These are phyloP conservation scores for Macrophya alboannulata DNA, from an alignment of 2,888 invertebrate species.

Conservation along the genomic window DNA sequence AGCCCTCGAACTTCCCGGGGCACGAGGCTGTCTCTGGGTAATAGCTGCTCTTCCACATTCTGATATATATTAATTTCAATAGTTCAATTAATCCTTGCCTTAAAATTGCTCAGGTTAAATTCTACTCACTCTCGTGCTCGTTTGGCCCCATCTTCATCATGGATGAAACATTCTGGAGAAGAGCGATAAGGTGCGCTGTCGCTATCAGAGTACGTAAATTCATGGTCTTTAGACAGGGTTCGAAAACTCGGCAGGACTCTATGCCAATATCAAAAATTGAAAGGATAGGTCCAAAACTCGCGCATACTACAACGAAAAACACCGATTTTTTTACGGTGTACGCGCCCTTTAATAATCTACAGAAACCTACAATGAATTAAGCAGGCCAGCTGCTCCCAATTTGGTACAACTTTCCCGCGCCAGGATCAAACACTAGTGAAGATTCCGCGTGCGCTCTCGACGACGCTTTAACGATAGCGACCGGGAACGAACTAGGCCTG, in stretches of 20 bases:
- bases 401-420: conserved; percentile 9
- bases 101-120: background rate
- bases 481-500: conserved; percentile 35
- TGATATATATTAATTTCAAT: conserved; percentile 73
- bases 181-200: conserved; percentile 64
- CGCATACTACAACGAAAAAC: conserved; percentile 10
- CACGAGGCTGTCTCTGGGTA: conserved; percentile 84
- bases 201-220: conserved; percentile 61
- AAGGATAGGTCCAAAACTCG: background rate
- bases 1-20: conserved; percentile 77
- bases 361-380: background rate
- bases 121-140: conserved; percentile 72
- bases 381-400: background rate
- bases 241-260: background rate
- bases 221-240: conserved; percentile 36
- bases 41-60: conserved; percentile 87
- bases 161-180: conserved; percentile 64
- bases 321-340: background rate
- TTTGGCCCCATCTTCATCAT: conserved; percentile 70
- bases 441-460: conserved; percentile 6
- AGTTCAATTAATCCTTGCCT: background rate
- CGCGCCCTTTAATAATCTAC: background rate
- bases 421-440: background rate
- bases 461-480: conserved; percentile 27
- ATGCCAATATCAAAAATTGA: background rate